phyloP scores from a whole-genome alignment of 2,888 invertebrate genomes.

The Podotricha telesiphe region DNA sequence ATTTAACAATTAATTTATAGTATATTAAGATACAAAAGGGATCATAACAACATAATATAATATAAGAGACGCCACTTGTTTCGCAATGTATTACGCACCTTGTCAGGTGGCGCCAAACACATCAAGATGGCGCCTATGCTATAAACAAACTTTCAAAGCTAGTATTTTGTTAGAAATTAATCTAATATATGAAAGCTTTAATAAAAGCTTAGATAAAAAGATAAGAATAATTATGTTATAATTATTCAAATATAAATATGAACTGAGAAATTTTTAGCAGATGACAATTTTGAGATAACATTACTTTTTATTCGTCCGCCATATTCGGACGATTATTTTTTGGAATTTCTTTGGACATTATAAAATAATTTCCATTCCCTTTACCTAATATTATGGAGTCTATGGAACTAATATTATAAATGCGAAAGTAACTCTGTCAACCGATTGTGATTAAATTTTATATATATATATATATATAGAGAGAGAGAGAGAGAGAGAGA shows the following conservation, averaged over 20 bases:
- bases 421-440: too few species aligned
- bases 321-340: too few species aligned
- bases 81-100: conserved; percentile 1
- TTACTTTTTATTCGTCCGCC: not conserved
- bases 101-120: conserved; percentile 1
- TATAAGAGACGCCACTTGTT: not conserved
- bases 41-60: not conserved
- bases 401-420: too few species aligned
- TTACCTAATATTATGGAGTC: too few species aligned
- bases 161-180: not conserved
- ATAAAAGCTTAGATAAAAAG: too few species aligned
- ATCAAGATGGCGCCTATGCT: conserved; percentile 17
- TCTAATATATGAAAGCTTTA: too few species aligned
- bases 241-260: not conserved
- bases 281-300: not conserved
- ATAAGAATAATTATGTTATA: not conserved
- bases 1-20: too few species aligned
- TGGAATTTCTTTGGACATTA: too few species aligned
- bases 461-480: too few species aligned
- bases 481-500: too few species aligned
- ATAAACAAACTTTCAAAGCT: conserved; percentile 2
- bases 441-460: too few species aligned
- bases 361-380: too few species aligned
- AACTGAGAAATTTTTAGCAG: not conserved
- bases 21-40: not conserved